Conservation (phyloP, 1,140 invertebrate genomes). For the Drosophila ogumai region DNA sequence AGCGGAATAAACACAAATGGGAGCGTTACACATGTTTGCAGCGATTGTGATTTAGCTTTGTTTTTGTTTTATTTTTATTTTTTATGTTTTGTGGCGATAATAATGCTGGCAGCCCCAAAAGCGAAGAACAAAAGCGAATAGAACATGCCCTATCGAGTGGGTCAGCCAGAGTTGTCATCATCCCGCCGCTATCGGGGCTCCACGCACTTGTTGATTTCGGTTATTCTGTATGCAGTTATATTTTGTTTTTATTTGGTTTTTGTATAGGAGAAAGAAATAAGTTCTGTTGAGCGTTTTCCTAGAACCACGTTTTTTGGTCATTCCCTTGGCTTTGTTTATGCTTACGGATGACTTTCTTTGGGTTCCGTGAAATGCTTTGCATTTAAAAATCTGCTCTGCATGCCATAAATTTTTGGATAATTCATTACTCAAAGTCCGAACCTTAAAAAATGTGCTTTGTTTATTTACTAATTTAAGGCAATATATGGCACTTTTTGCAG, state of each 20-base stretch:
- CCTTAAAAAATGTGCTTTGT: not conserved
- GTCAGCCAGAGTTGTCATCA: conserved; percentile 17
- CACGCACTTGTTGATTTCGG: conserved; percentile 66
- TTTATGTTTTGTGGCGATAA: conserved; percentile 33
- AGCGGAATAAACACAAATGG: conserved; percentile 32
- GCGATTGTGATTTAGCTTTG: conserved; percentile 26
- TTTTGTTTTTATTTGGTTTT: not conserved
- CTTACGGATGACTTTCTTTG: conserved; percentile 11
- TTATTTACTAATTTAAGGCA: conserved; percentile 21
- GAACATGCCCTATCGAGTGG: conserved; percentile 34
- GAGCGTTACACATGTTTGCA: conserved; percentile 44
- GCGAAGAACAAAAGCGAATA: conserved; percentile 11
- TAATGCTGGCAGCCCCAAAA: conserved; percentile 7
- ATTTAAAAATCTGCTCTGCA: conserved; percentile 11
- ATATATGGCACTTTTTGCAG: conserved; percentile 5
- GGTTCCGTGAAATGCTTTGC: conserved; percentile 23
- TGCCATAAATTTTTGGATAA: conserved; percentile 9
- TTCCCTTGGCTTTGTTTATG: conserved; percentile 37
- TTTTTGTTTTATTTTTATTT: not conserved
- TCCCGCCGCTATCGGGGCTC: conserved; percentile 19
- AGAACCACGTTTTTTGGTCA: conserved; percentile 18
- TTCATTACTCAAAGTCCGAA: not conserved
- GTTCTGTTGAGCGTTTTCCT: conserved; percentile 16
- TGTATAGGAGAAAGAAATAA: not conserved
- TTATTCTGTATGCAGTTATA: conserved; percentile 3